Evolutionary conservation across 2,113 vertebrate species (phyloP), one percentile per base, ranked within the genome.

Genomic region (Centropristis striata): DNA sequence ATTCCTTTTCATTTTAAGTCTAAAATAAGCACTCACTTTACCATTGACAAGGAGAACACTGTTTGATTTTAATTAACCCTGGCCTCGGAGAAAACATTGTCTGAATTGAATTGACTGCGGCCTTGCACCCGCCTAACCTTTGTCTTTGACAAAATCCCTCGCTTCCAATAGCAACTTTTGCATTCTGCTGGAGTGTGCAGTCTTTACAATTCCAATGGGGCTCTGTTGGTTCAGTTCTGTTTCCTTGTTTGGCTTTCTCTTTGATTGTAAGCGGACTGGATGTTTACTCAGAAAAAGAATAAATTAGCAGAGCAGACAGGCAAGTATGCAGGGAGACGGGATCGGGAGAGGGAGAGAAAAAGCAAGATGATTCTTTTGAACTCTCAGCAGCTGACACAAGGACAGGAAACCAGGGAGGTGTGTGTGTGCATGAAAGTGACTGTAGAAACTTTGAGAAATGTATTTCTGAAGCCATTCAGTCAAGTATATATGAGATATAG

Each of bases 271-370:
- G 73, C 37, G 1, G 32, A 73, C 58, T 71, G 59, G 60, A 65
- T 84, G 83, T 82, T 84, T 84, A 54, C 78, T 51, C 75, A 73
- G 82, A 84, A 78, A 54, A 73, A 68, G 49, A 74, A 86, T 86
- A 70, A 88, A 84, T 88, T 75, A 78, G 21, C 36, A 5, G 47
- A 84, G 54, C 64, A 46, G 41, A 49, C 75, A 58, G 25, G 42
- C 32, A 25, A 68, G 13, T 41, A 39, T 47, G 0, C 8, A n/a
- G 53, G 47, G 28, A 16, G 49, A 47, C 10, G 4, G 49, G 18
- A 57, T 57, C 8, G n/a, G 77, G 58, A 59, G 20, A 12, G 16
- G 55, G 44, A 49, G 46, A 41, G n/a, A 32, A 32, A 71, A 69
- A 53, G n/a, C 50, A n/a, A 27, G 47, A 51, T 32, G 16, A 55